phyloP scores from a whole-genome alignment of 2,113 vertebrate genomes.

The Chaenocephalus aceratus region DNA sequence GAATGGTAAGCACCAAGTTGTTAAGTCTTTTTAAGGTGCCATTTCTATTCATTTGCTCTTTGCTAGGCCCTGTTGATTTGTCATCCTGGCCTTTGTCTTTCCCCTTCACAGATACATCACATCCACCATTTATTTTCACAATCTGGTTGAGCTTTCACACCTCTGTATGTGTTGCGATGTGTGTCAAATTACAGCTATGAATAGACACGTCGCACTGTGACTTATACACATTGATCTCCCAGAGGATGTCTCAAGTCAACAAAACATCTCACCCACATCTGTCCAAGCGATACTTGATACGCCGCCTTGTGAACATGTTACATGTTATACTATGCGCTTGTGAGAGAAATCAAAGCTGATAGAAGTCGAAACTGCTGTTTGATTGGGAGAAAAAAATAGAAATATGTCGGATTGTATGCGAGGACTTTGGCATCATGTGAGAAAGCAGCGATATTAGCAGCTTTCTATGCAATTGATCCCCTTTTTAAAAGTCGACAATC shows the following conservation, averaged over 20 bases:
- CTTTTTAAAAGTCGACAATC: not conserved
- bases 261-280: constrained; percentile 44
- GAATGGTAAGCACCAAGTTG: constrained; percentile 91
- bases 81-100: constrained; percentile 75
- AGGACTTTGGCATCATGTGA: constrained; percentile 19
- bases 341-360: constrained; percentile 20
- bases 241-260: constrained; percentile 55
- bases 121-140: constrained; percentile 83
- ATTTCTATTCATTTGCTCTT: constrained; percentile 93
- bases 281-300: not conserved
- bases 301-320: constrained; percentile 4
- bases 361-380: constrained; percentile 9
- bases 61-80: constrained; percentile 70
- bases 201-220: constrained; percentile 52
- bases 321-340: not conserved
- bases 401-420: not conserved
- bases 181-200: constrained; percentile 70
- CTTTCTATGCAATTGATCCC: constrained; percentile 18
- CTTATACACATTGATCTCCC: constrained; percentile 14
- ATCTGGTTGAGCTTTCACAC: constrained; percentile 74
- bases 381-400: not conserved
- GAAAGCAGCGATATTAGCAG: not conserved
- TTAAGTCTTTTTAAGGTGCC: constrained; percentile 90
- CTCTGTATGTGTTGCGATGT: constrained; percentile 67
- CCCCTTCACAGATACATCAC: constrained; percentile 75